A percentile compares a stretch with the other conserved stretches of the same genome.
Evolutionary conservation across 2,797 vertebrate genomes (phyloP).

Genomic region (Phaenicophaeus curvirostris): DNA sequence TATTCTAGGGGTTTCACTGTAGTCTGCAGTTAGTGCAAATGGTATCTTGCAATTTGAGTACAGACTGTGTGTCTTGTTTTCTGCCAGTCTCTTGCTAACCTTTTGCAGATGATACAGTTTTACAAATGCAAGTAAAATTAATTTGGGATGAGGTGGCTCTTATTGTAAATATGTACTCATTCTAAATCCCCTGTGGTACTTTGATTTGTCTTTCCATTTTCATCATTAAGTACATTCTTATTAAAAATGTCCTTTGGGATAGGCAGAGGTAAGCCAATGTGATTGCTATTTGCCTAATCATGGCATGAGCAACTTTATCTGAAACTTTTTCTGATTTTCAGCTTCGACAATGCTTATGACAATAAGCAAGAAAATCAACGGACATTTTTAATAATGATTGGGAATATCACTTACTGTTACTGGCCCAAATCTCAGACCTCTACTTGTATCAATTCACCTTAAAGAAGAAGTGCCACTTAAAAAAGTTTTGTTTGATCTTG

Average conservation of each 20-base stretch:
- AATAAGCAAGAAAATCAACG: slow-evolving; percentile 64
- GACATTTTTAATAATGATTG: slow-evolving; percentile 76
- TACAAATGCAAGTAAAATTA: slow-evolving; percentile 83
- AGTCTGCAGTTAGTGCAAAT: slow-evolving; percentile 76
- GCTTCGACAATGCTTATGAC: slow-evolving; percentile 61
- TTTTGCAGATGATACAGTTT: slow-evolving; percentile 77
- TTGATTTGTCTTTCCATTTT: slow-evolving; percentile 90
- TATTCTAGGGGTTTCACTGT: slow-evolving; percentile 31
- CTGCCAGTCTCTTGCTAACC: slow-evolving; percentile 76
- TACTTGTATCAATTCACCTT: slow-evolving; percentile 90
- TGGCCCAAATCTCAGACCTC: slow-evolving; percentile 80
- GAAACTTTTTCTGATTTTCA: slow-evolving; percentile 75
- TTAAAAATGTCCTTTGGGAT: slow-evolving; percentile 86
- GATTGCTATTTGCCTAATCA: slow-evolving; percentile 73
- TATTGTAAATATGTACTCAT: slow-evolving; percentile 95
- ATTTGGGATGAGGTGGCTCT: slow-evolving; percentile 79
- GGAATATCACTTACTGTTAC: slow-evolving; percentile 72
- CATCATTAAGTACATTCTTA: slow-evolving; percentile 87
- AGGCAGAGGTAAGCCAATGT: slow-evolving; percentile 70
- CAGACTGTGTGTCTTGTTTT: slow-evolving; percentile 68
- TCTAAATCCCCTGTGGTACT: slow-evolving; percentile 89
- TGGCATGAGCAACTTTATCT: slow-evolving; percentile 64
- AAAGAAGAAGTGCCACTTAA: slow-evolving; percentile 96
- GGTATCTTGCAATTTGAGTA: slow-evolving; percentile 80
- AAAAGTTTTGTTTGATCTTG: slow-evolving; percentile 82